phyloP scores from a whole-genome alignment of 2,113 vertebrate genomes.

The Fukomys damarensis region DNA sequence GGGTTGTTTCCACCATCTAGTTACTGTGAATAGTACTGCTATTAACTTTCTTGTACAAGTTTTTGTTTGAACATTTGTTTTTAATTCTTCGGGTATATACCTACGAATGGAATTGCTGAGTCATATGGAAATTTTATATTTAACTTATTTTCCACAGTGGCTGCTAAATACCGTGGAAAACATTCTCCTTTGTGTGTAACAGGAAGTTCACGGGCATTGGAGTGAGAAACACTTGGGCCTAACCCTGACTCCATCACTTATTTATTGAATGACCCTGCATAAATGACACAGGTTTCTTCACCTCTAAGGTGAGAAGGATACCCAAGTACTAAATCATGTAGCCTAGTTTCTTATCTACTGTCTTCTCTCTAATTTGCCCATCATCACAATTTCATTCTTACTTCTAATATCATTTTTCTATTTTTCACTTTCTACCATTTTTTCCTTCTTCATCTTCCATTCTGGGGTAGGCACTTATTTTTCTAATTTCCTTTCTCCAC shows the following conservation, averaged over 20 bases:
- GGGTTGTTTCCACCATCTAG: slow-evolving; percentile 17
- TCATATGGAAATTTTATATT: slow-evolving; percentile 25
- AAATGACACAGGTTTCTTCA: slow-evolving; percentile 5
- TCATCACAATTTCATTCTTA: background rate
- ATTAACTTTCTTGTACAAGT: background rate
- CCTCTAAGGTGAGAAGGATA: background rate
- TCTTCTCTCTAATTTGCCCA: background rate
- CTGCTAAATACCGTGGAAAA: background rate
- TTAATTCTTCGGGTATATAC: background rate
- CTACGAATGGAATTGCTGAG: background rate
- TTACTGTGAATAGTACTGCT: slow-evolving; percentile 12
- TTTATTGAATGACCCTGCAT: background rate
- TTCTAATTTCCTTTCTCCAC: background rate
- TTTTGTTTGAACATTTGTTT: slow-evolving; percentile 45
- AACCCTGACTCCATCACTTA: background rate
- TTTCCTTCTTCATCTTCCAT: background rate
- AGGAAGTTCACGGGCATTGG: background rate
- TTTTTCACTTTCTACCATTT: background rate
- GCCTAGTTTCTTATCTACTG: background rate
- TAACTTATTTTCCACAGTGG: slow-evolving; percentile 2
- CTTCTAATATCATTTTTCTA: background rate
- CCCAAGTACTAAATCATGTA: background rate
- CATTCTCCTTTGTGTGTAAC: background rate
- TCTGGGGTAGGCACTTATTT: background rate
- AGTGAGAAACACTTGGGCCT: background rate